phyloP scores from a whole-genome alignment of 2,888 invertebrate species.

The Cataglyphis altisquamis region DNA sequence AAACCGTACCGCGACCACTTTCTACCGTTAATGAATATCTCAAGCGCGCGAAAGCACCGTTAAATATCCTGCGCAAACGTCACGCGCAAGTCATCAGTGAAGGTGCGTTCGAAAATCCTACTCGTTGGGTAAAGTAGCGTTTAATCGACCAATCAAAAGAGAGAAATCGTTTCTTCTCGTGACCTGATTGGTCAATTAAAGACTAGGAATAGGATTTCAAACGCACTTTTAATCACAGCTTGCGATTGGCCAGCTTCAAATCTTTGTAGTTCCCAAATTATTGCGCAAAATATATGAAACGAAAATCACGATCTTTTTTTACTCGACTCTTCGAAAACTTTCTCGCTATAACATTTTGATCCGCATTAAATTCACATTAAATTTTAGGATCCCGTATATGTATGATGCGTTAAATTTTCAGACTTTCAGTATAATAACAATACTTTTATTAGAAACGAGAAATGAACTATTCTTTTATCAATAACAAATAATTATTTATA shows the following conservation, averaged over 20 bases:
- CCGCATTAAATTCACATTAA: background rate
- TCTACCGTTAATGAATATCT: background rate
- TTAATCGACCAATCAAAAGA: no score
- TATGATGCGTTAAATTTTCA: background rate
- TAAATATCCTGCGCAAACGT: no score
- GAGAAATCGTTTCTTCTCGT: no score
- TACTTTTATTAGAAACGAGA: background rate
- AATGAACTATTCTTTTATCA: background rate
- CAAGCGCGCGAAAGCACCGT: background rate
- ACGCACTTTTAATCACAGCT: background rate
- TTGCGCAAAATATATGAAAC: background rate
- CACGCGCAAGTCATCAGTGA: background rate
- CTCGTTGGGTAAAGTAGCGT: no score
- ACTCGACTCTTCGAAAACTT: background rate
- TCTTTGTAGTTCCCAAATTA: background rate
- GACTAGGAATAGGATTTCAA: no score
- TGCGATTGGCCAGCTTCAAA: conserved; percentile 13
- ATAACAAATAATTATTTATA: background rate
- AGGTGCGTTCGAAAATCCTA: no score
- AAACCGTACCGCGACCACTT: background rate
- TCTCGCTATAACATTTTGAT: background rate
- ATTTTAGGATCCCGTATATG: background rate
- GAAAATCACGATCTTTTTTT: background rate
- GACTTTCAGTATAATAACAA: background rate
- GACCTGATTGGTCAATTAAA: no score